Evolutionary conservation across 2,888 invertebrate species (phyloP).

Genomic region (Agonopterix alstromeriana): DNA sequence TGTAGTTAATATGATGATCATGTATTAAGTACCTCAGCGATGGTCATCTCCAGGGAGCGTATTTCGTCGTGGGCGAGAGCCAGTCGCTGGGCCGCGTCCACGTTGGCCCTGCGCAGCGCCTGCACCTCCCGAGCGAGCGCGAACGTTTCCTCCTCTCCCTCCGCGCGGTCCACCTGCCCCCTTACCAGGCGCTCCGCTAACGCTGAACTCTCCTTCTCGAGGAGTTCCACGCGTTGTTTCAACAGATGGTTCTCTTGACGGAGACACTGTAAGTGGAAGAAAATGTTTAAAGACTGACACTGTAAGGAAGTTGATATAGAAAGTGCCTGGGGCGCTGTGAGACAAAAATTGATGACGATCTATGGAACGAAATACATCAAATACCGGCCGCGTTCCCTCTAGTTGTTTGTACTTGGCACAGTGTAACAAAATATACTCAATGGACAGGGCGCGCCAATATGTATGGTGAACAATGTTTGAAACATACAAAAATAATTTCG

Average conservation of each 20-base stretch:
- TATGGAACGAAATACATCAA: too few species aligned
- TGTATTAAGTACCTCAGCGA: conserved; percentile 60
- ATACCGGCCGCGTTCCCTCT: too few species aligned
- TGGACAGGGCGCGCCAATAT: too few species aligned
- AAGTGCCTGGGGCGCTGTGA: too few species aligned
- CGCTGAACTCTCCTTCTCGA: conserved; percentile 96
- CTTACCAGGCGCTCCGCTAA: conserved; percentile 94
- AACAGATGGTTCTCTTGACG: conserved; percentile 96
- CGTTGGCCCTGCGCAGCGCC: conserved; percentile 88
- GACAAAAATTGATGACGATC: too few species aligned
- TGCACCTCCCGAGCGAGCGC: conserved; percentile 92
- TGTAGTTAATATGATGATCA: too few species aligned
- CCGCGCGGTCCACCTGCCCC: conserved; percentile 95
- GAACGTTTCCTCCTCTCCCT: conserved; percentile 94
- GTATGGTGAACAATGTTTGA: too few species aligned
- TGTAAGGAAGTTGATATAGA: too few species aligned
- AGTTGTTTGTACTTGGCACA: too few species aligned
- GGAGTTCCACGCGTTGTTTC: conserved; percentile 95
- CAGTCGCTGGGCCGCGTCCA: conserved; percentile 92
- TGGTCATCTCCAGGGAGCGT: conserved; percentile 86
- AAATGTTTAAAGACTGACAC: too few species aligned
- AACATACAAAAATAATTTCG: too few species aligned
- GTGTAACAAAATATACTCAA: too few species aligned
- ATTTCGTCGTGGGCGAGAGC: conserved; percentile 95
- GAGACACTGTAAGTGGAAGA: conserved; percentile 56